These are phyloP conservation scores for Hirtodrosophila cameraria DNA, from an alignment of 2,888 invertebrate genomes.

Conservation along the genomic window DNA sequence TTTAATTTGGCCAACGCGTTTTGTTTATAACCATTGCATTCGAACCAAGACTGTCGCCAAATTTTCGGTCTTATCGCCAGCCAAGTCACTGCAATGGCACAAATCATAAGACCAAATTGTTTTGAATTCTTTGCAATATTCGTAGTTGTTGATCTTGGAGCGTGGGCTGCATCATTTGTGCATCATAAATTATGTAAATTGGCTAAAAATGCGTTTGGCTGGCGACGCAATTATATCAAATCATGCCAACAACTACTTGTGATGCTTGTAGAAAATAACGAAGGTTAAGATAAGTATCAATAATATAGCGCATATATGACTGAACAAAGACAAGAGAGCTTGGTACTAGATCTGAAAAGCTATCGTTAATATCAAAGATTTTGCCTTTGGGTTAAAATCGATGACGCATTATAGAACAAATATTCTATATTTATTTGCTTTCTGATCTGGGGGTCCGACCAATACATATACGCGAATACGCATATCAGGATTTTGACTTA, in stretches of 20 bases:
- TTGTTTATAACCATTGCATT: conserved; percentile 38
- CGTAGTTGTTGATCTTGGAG: conserved; percentile 20
- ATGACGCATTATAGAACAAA: too few species aligned
- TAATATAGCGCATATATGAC: neutral
- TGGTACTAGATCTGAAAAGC: neutral
- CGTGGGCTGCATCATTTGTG: conserved; percentile 43
- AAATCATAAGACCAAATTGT: conserved; percentile 63
- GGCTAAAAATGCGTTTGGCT: conserved; percentile 48
- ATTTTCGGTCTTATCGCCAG: conserved; percentile 37
- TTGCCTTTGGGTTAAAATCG: too few species aligned
- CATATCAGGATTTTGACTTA: too few species aligned
- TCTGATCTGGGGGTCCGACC: too few species aligned
- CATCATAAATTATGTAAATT: conserved; percentile 73
- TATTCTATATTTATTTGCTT: too few species aligned
- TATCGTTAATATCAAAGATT: too few species aligned
- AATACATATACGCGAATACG: too few species aligned
- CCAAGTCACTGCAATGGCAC: conserved; percentile 59
- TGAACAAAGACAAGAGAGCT: too few species aligned
- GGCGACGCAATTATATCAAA: conserved; percentile 46
- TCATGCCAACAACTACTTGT: conserved; percentile 10
- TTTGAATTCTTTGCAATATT: conserved; percentile 59
- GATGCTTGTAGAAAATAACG: conserved; percentile 1
- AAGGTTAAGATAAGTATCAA: neutral
- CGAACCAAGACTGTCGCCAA: conserved; percentile 49
- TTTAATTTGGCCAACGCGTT: conserved; percentile 55